These are phyloP conservation scores for Spea bombifrons DNA, from an alignment of 2,113 vertebrate genomes.

Conservation along the genomic window DNA sequence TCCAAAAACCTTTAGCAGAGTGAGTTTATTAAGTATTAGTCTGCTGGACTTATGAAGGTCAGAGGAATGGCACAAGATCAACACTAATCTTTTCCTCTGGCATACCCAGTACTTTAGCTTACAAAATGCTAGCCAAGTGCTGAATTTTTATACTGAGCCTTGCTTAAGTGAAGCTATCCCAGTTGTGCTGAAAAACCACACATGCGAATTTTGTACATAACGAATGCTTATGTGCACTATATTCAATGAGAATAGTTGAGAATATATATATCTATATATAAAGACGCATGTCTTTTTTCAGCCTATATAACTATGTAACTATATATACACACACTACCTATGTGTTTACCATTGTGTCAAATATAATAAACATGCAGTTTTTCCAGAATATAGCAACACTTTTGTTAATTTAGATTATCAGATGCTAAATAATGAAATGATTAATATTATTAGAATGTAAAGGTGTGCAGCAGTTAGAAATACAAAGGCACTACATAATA, in stretches of 20 bases:
- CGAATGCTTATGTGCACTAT: neutral
- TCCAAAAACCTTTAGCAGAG: conserved; percentile 18
- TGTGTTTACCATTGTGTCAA: neutral
- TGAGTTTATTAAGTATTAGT: conserved; percentile 13
- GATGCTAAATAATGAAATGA: too few species aligned
- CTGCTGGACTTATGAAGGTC: conserved; percentile 35
- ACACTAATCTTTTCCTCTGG: conserved; percentile 22
- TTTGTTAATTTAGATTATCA: too few species aligned
- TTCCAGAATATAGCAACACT: too few species aligned
- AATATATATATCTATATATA: too few species aligned
- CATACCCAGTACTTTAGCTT: conserved; percentile 7
- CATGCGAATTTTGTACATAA: conserved; percentile 1
- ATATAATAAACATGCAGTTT: neutral
- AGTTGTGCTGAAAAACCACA: conserved; percentile 12
- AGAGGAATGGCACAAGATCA: conserved; percentile 36
- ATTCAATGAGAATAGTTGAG: neutral
- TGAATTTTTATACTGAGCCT: conserved; percentile 17
- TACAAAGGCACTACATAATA: too few species aligned
- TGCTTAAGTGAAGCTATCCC: neutral
- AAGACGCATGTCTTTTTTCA: too few species aligned
- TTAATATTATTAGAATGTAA: too few species aligned
- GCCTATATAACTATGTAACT: too few species aligned
- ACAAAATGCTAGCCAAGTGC: neutral
- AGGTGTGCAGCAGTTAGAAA: too few species aligned
- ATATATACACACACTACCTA: neutral